Conservation (phyloP, 1,140 invertebrate species). For the Colletes latitarsis region DNA sequence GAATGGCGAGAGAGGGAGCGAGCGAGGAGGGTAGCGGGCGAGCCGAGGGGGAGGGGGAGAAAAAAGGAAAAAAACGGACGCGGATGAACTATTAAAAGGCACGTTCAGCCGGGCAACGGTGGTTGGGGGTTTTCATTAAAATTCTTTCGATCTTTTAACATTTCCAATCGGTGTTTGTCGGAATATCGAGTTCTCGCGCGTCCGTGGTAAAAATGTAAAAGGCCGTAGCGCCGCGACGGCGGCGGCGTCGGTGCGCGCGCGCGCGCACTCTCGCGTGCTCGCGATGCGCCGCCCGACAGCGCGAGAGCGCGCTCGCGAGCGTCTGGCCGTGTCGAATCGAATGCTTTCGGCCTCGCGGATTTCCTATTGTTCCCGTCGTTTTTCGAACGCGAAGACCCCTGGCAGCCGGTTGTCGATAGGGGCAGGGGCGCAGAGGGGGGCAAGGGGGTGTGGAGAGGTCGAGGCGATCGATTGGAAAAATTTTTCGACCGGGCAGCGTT, state of each 20-base stretch:
- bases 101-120: slow-evolving; percentile 57
- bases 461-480: slow-evolving; percentile 2
- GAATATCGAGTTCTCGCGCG: slow-evolving; percentile 68
- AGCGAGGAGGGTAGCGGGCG: slow-evolving; percentile 23
- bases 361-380: slow-evolving; percentile 35
- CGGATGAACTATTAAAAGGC: slow-evolving; percentile 71
- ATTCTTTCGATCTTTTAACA: slow-evolving; percentile 70
- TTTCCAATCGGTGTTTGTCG: slow-evolving; percentile 70
- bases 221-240: slow-evolving; percentile 17
- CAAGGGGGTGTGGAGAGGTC: too few species aligned
- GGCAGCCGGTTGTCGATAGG: neutral
- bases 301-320: slow-evolving; percentile 18
- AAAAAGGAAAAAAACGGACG: slow-evolving; percentile 57
- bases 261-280: neutral
- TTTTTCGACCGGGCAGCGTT: slow-evolving; percentile 8
- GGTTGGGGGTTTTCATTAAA: slow-evolving; percentile 69
- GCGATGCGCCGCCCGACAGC: slow-evolving; percentile 7
- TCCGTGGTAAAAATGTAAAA: slow-evolving; percentile 65
- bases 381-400: slow-evolving; percentile 17
- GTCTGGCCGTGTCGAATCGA: slow-evolving; percentile 36
- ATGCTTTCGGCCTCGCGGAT: slow-evolving; percentile 33
- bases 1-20: slow-evolving; percentile 9
- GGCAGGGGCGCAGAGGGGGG: too few species aligned
- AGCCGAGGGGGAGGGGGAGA: slow-evolving; percentile 8
- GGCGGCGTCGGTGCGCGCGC: slow-evolving; percentile 4